phyloP scores from a whole-genome alignment of 1,140 invertebrate genomes.

The Liolophura sinensis region DNA sequence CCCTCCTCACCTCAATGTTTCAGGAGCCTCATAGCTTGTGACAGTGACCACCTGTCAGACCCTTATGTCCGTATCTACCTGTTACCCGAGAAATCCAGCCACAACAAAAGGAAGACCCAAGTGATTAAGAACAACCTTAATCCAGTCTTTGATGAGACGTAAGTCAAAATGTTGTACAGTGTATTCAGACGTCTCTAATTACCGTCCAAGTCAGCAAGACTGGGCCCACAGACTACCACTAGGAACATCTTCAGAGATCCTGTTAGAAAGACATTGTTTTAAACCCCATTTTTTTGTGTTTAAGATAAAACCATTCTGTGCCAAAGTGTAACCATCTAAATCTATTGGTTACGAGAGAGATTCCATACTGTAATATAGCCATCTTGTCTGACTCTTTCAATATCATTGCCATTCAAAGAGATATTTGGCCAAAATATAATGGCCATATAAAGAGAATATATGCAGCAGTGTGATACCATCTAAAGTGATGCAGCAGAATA shows the following conservation, averaged over 20 bases:
- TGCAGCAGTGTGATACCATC: neutral
- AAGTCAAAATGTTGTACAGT: slow-evolving; percentile 16
- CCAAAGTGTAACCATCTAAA: neutral
- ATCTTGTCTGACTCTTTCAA: too few species aligned
- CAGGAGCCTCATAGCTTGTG: slow-evolving; percentile 80
- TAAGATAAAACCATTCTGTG: neutral
- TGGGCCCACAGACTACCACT: neutral
- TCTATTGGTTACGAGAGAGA: too few species aligned
- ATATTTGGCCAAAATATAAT: neutral
- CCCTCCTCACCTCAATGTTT: slow-evolving; percentile 26
- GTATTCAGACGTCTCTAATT: neutral
- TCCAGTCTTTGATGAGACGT: slow-evolving; percentile 88
- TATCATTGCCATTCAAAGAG: too few species aligned
- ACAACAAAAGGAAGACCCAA: slow-evolving; percentile 87
- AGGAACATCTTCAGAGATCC: neutral
- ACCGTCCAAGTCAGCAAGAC: too few species aligned
- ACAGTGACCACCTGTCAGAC: slow-evolving; percentile 87
- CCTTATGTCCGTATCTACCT: slow-evolving; percentile 94
- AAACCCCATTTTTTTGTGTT: neutral
- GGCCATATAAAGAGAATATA: neutral
- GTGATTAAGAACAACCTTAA: slow-evolving; percentile 81
- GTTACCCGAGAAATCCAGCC: slow-evolving; percentile 79
- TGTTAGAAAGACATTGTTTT: neutral
- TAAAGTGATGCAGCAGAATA: too few species aligned
- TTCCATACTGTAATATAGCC: too few species aligned